Conservation (phyloP, 2,113 vertebrate species). For the Mesoclemmys tuberculata region DNA sequence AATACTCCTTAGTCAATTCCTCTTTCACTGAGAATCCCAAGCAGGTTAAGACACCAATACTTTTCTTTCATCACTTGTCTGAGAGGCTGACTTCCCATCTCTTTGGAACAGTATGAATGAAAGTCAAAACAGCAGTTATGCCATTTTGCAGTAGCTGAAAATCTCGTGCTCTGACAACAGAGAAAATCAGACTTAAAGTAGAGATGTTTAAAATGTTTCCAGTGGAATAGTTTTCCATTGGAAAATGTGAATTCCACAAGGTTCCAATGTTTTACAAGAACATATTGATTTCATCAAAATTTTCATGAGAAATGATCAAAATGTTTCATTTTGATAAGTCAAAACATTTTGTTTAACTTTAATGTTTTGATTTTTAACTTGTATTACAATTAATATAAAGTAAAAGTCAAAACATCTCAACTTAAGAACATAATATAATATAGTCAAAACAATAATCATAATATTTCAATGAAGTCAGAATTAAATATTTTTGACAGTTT, state of each 20-base stretch:
- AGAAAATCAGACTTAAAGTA: background rate
- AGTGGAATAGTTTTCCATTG: fast-evolving
- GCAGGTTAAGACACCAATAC: background rate
- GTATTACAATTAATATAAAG: background rate
- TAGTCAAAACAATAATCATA: background rate
- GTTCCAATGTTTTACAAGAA: background rate
- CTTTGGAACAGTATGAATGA: background rate
- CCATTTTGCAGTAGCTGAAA: background rate
- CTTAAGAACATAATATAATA: background rate
- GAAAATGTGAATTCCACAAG: background rate
- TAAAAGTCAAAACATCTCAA: background rate
- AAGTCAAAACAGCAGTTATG: background rate
- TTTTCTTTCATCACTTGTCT: background rate
- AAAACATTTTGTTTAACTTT: background rate
- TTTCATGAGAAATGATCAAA: background rate
- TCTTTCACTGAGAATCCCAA: background rate
- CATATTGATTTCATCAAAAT: background rate
- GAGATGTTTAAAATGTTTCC: background rate
- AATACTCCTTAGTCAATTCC: background rate
- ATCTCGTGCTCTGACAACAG: background rate
- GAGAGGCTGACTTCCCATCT: background rate
- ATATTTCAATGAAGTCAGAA: background rate
- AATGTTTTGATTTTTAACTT: background rate
- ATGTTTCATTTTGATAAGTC: background rate
- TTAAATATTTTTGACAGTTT: background rate